Evolutionary conservation across 1,140 invertebrate species (phyloP).

Genomic region (Pemphigus obesinymphae): DNA sequence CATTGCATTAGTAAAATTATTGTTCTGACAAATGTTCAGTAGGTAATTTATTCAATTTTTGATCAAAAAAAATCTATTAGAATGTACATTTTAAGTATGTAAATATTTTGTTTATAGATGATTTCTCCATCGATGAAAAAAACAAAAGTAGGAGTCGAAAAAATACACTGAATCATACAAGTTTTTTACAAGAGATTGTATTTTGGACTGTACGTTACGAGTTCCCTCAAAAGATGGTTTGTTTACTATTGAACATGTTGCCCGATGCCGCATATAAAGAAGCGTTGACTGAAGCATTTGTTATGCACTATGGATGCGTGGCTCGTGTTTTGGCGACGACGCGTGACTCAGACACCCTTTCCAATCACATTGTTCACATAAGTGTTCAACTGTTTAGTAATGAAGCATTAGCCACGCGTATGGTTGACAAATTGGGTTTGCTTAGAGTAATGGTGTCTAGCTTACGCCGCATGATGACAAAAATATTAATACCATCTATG

Average conservation of each 20-base stretch:
- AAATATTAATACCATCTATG: conserved; percentile 80
- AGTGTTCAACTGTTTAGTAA: conserved; percentile 94
- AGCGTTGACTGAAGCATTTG: conserved; percentile 84
- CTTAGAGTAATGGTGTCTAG: conserved; percentile 92
- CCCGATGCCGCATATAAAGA: conserved; percentile 94
- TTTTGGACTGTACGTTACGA: conserved; percentile 98
- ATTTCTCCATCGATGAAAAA: neutral
- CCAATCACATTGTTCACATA: conserved; percentile 93
- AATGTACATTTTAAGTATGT: too few species aligned
- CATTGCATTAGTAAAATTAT: too few species aligned
- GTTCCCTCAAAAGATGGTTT: conserved; percentile 94
- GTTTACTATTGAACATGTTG: conserved; percentile 90
- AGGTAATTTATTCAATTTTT: too few species aligned
- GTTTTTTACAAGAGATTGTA: conserved; percentile 89
- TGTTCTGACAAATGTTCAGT: too few species aligned
- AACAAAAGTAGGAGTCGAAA: conserved; percentile 53
- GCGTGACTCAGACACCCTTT: conserved; percentile 80
- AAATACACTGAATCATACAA: conserved; percentile 66
- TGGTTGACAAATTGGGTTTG: conserved; percentile 83
- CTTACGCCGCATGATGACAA: conserved; percentile 88
- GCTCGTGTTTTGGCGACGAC: conserved; percentile 83
- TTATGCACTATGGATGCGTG: conserved; percentile 91
- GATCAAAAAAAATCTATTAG: too few species aligned
- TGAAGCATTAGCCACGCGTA: conserved; percentile 79
- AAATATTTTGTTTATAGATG: neutral